Evolutionary conservation across 1,140 invertebrate species (phyloP), one percentile per base, ranked within the genome.

Genomic region (Caenorhabditis tropicalis): DNA sequence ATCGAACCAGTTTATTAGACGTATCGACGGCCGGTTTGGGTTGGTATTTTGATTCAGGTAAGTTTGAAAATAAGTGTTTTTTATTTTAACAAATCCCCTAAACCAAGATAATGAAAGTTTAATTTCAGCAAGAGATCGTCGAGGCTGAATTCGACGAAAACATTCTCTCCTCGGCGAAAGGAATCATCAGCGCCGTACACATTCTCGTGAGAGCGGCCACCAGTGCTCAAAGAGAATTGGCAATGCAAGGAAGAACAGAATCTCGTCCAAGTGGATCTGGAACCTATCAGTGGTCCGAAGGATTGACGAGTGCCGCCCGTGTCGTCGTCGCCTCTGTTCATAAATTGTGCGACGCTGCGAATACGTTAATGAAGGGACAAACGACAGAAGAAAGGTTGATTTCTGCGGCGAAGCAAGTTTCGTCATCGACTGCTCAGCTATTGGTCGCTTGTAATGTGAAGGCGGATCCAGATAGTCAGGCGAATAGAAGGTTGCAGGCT

Each of bases 221-320:
- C 79, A 95, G 96, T 9, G 96, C 97, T 0, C 97, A 99, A 92
- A 87, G 70, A 74, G 89, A 90, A 84, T 87, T 90, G 9, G 87
- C 91, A 16, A 65, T 87, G 39, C 89, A 90, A 84, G 89, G 89
- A 43, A 31, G 65, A 24, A 43, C 36, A 0, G 65, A 39, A n/a
- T 21, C 65, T 24, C 58, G 58, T 4, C 58, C 58, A 39, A 10
- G 19, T 21, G 65, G 65, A 7, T 83, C 95, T 0, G 96, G 98
- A 91, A 97, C 99, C 92, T 97, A 96, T 0, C 97, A 99, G 90
- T 99, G 97, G 98, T 98, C 96, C 0, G 96, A 99, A 92, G 98
- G 98, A 4, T 93, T 99, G 3, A 95, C 99, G 46, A 98, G 96
- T 0, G 98, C 97, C 0, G 93, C 98, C 1, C 93, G 96, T 85